Percentiles rank a stretch among this genome's conserved stretches.
Evolutionary conservation across 2,113 vertebrate species (phyloP).

Genomic region (Rhinogobius similis): DNA sequence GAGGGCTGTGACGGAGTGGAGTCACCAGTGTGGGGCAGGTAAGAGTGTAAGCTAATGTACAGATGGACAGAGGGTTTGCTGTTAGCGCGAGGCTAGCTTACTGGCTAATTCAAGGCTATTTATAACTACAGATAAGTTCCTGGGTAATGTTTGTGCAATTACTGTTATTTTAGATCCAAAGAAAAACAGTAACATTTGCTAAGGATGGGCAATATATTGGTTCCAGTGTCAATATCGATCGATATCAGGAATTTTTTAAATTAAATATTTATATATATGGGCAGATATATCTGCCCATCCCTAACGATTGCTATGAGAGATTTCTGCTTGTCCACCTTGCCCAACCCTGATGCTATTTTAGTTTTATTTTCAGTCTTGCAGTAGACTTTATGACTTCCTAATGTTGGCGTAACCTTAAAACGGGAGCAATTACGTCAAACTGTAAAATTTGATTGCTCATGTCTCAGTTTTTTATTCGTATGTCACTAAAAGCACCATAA

Average conservation of each 20-base stretch:
- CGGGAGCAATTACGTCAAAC: background rate
- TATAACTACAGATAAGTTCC: background rate
- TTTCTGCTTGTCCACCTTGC: too few species aligned
- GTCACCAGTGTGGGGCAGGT: slow-evolving; percentile 9
- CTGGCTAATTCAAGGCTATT: background rate
- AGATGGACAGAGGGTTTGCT: background rate
- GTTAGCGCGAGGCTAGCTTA: background rate
- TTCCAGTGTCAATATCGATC: too few species aligned
- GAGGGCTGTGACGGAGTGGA: slow-evolving; percentile 52
- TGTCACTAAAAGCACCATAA: background rate
- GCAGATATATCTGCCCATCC: too few species aligned
- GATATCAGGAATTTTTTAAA: too few species aligned
- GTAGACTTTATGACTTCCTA: background rate
- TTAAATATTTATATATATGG: too few species aligned
- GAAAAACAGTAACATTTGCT: too few species aligned
- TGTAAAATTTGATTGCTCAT: background rate
- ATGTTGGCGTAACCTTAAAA: background rate
- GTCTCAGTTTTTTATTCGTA: background rate
- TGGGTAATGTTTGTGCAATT: background rate
- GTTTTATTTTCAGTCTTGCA: background rate
- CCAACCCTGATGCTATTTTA: background rate
- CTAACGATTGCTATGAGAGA: too few species aligned
- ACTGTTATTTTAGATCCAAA: too few species aligned
- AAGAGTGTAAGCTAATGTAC: background rate
- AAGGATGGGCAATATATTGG: too few species aligned